Evolutionary conservation across 2,888 invertebrate species (phyloP), one percentile per base, ranked within the genome.

Genomic region (Diadegma fenestrale): DNA sequence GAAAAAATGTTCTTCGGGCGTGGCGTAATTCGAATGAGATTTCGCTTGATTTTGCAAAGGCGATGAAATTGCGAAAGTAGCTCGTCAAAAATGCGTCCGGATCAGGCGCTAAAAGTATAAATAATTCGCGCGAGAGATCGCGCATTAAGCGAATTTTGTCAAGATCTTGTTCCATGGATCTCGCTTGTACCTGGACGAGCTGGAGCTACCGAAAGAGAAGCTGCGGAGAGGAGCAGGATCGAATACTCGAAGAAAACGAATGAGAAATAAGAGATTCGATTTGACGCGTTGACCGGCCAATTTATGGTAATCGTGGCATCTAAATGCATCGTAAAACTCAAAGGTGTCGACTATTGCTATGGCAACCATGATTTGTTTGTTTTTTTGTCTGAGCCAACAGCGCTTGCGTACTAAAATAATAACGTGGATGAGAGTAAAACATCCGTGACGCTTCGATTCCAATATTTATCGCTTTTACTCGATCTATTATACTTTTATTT

Each of bases 301-400:
- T 85, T 85, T 85, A 85, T 85, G 85, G 82, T 85, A 85, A 85
- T 85, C 79, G 64, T 48, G 72, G 79, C 82, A 85, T 82, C 79
- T 85, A 85, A 85, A 82, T 85, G 85, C 82, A 85, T 85, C 85
- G 79, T 85, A 76, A 85, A 85, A 82, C 58, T 77, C 71, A 33
- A 64, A 79, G 85, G 79, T 82, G 85, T 82, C 75, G 82, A 82
- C 81, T 63, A 73, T 51, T 51, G 45, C 77, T 58, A 66, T 37
- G 66, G 33, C 30, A 51, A 77, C 37, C 33, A 37, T 43, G 78
- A 78, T 85, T 63, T 68, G 17, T 33, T 68, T 19, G 8, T 64
- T 30, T 64, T 30, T 5, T 30, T 68, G 58, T 26, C 43, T 61
- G 71, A 61, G 63, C 51, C 17, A n/a, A 17, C 3, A 45, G 22